These are phyloP conservation scores for Penaeus monodon DNA, from an alignment of 2,888 invertebrate genomes.

Conservation along the genomic window DNA sequence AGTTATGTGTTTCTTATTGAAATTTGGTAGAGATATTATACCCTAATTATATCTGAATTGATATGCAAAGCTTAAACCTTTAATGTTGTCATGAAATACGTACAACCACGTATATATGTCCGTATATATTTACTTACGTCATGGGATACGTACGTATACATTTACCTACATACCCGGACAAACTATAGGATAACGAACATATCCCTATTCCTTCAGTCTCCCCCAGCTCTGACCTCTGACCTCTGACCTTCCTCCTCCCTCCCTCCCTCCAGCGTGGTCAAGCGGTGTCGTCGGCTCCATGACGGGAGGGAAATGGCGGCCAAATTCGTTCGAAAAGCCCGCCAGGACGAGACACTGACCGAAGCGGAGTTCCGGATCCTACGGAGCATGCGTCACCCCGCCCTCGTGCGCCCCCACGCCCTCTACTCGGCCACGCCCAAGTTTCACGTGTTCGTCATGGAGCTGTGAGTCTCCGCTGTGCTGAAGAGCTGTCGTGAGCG, in stretches of 20 bases:
- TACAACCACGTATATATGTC: too few species aligned
- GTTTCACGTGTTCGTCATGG: slow-evolving; percentile 46
- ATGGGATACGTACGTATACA: too few species aligned
- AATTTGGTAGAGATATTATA: too few species aligned
- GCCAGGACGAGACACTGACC: slow-evolving; percentile 37
- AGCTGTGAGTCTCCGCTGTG: slow-evolving; percentile 29
- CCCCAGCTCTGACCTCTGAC: background rate
- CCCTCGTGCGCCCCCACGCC: slow-evolving; percentile 34
- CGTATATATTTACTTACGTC: too few species aligned
- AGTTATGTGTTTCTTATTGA: too few species aligned
- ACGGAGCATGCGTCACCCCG: slow-evolving; percentile 39
- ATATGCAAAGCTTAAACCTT: too few species aligned
- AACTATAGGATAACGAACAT: too few species aligned
- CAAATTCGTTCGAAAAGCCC: slow-evolving; percentile 44
- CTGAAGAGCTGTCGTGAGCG: too few species aligned
- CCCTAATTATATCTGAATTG: too few species aligned
- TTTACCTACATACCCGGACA: too few species aligned
- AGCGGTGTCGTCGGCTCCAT: slow-evolving; percentile 28
- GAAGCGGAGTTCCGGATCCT: slow-evolving; percentile 35
- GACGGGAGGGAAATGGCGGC: slow-evolving; percentile 46
- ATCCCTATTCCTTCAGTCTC: background rate
- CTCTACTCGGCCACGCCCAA: slow-evolving; percentile 50
- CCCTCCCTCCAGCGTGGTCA: slow-evolving; percentile 41
- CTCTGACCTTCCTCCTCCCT: background rate
- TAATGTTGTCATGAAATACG: too few species aligned